Conservation (phyloP, 2,113 vertebrate species). For the Corynorhinus townsendii region DNA sequence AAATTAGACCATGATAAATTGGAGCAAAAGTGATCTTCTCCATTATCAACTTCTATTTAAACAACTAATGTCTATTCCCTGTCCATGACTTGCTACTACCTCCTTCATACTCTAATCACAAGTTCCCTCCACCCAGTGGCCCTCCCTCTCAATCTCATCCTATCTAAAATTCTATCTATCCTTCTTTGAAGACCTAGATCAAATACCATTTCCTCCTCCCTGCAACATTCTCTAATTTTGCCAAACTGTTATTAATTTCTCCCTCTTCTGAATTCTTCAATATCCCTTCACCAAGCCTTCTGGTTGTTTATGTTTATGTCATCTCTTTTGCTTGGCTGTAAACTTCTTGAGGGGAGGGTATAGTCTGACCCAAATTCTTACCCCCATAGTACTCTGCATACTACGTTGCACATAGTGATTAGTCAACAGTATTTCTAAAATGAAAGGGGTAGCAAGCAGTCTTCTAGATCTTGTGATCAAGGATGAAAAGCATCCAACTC, state of each 20-base stretch:
- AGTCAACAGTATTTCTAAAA: background rate
- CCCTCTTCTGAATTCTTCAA: background rate
- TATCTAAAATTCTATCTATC: background rate
- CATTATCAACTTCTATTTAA: background rate
- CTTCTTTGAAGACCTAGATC: background rate
- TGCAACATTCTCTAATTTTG: background rate
- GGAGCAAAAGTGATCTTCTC: background rate
- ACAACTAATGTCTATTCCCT: background rate
- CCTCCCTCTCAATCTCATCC: background rate
- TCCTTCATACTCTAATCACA: background rate
- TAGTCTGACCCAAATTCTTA: background rate
- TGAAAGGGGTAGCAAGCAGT: background rate
- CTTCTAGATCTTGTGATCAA: background rate
- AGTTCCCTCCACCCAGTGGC: background rate
- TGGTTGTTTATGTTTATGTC: background rate
- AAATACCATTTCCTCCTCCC: background rate
- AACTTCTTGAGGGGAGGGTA: background rate
- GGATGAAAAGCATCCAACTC: constrained; percentile 16
- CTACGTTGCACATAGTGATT: background rate
- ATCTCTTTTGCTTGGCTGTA: background rate
- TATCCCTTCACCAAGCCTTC: background rate
- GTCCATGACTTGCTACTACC: background rate
- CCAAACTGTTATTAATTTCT: background rate
- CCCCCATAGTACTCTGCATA: background rate
- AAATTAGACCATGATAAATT: background rate